Conservation (phyloP, 2,113 vertebrate species). For the Dromaius novaehollandiae region DNA sequence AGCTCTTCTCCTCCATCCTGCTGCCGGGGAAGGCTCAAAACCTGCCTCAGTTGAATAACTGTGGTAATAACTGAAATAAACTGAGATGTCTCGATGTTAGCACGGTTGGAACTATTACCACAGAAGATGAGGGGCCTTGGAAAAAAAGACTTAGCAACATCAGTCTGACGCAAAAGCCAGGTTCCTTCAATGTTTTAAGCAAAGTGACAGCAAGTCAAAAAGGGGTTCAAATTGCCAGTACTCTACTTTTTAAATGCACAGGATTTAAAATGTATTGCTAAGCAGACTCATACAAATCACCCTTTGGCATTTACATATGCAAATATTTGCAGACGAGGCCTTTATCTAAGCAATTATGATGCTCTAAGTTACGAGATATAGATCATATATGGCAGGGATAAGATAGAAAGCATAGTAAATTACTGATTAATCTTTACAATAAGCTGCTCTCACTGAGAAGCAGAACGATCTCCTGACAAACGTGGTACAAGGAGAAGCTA, state of each 20-base stretch:
- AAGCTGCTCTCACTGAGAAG: not conserved
- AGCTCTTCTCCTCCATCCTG: not conserved
- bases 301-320: not conserved
- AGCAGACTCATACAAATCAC: not conserved
- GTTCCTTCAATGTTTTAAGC: not conserved
- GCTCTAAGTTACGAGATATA: not conserved
- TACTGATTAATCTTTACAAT: not conserved
- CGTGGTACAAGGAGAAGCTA: not conserved
- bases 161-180: not conserved
- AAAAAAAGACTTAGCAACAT: not conserved
- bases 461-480: not conserved
- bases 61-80: constrained; percentile 26
- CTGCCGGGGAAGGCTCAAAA: not conserved
- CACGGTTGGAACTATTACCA: not conserved
- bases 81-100: not conserved
- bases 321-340: not conserved
- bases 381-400: not conserved
- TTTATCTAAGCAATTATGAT: constrained; percentile 15
- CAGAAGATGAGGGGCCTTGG: not conserved
- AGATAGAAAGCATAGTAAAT: not conserved
- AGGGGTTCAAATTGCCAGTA: not conserved
- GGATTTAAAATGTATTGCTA: not conserved
- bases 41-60: not conserved
- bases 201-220: not conserved
- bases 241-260: not conserved